Conservation (phyloP, 2,113 vertebrate genomes). For the Brachypteracias leptosomus region DNA sequence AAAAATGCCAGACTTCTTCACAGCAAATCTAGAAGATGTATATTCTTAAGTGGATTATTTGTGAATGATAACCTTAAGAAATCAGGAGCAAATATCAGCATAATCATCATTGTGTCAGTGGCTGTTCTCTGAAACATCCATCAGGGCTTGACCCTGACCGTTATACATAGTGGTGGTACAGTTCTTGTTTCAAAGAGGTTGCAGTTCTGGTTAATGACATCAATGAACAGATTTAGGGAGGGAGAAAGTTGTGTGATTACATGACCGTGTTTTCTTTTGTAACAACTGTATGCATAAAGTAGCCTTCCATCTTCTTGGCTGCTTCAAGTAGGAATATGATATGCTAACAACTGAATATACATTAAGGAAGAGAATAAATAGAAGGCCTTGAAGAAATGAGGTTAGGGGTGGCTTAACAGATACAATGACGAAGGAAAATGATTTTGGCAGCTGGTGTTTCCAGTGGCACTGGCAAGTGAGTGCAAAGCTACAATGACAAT, state of each 20-base stretch:
- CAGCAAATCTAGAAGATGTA: neutral
- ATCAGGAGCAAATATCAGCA: neutral
- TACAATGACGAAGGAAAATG: neutral
- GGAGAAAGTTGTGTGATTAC: neutral
- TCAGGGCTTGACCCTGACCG: neutral
- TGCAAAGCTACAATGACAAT: neutral
- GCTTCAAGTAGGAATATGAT: neutral
- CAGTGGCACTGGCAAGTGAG: neutral
- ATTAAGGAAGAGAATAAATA: neutral
- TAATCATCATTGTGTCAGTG: neutral
- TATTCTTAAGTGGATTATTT: neutral
- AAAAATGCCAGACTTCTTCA: neutral
- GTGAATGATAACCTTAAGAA: neutral
- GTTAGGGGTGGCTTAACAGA: neutral
- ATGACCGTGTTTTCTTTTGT: neutral
- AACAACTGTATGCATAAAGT: neutral
- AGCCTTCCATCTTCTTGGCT: neutral
- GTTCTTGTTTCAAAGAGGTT: neutral
- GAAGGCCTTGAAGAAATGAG: neutral
- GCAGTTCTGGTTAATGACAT: neutral
- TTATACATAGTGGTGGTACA: neutral
- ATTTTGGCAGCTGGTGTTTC: neutral
- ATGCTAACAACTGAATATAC: neutral
- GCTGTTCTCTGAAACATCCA: neutral
- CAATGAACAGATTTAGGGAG: neutral